These are phyloP conservation scores for Hepsetus odoe DNA, from an alignment of 2,113 vertebrate species.

Conservation along the genomic window DNA sequence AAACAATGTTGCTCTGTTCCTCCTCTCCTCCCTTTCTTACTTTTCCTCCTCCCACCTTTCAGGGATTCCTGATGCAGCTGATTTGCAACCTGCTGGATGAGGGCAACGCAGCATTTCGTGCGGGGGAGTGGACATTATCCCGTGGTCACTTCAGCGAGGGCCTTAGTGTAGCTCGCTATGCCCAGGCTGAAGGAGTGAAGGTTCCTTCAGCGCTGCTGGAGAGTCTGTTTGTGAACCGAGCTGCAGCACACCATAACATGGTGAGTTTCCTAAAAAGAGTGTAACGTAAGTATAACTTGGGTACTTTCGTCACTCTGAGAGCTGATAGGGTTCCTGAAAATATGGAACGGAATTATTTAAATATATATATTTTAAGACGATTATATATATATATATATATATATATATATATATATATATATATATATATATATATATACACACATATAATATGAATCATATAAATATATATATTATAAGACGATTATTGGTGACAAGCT, in stretches of 20 bases:
- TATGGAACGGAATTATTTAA: too few species aligned
- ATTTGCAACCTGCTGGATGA: constrained; percentile 89
- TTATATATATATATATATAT: too few species aligned
- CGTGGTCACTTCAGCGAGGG: constrained; percentile 87
- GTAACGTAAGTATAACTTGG: neutral
- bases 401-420: too few species aligned
- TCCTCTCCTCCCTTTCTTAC: neutral
- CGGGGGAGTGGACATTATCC: constrained; percentile 79
- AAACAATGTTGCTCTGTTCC: neutral
- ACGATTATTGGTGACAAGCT: too few species aligned
- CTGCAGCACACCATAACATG: constrained; percentile 86
- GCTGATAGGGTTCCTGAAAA: too few species aligned
- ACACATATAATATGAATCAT: too few species aligned
- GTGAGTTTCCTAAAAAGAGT: constrained; percentile 71
- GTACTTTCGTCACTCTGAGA: neutral
- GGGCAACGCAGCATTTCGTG: constrained; percentile 85
- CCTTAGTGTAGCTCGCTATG: constrained; percentile 84
- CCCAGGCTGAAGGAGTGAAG: constrained; percentile 77
- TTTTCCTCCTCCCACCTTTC: neutral
- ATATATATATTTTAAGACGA: too few species aligned
- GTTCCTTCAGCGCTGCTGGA: constrained; percentile 83
- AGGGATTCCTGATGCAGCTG: constrained; percentile 88
- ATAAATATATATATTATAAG: too few species aligned
- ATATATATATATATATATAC: too few species aligned
- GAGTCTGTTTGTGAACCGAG: constrained; percentile 88